These are phyloP conservation scores for Zaprionus ornatus DNA, from an alignment of 1,140 invertebrate genomes.

Conservation along the genomic window DNA sequence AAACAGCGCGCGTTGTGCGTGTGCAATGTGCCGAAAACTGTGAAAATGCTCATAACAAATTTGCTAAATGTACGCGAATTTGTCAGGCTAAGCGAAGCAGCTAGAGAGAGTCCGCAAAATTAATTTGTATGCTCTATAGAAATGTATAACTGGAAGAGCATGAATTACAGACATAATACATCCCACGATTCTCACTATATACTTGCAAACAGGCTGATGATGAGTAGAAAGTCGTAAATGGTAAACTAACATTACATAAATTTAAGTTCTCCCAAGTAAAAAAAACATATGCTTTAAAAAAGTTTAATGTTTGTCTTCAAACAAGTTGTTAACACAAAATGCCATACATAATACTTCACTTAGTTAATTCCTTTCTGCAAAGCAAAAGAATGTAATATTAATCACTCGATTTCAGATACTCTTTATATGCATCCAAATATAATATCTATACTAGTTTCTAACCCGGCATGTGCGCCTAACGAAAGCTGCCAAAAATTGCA, in stretches of 20 bases:
- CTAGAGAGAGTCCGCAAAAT: neutral
- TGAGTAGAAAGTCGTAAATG: too few relatives aligned
- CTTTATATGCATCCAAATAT: neutral
- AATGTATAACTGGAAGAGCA: neutral
- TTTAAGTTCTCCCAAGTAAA: too few relatives aligned
- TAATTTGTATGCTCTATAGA: neutral
- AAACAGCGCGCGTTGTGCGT: conserved; percentile 25
- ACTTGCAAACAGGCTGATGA: too few relatives aligned
- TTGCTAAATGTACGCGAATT: conserved; percentile 63
- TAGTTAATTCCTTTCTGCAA: too few relatives aligned
- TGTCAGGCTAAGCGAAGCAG: conserved; percentile 31
- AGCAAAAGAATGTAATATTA: too few relatives aligned
- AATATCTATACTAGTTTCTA: neutral
- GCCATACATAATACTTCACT: too few relatives aligned
- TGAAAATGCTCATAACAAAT: conserved; percentile 66
- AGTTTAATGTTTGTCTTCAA: too few relatives aligned
- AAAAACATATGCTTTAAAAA: too few relatives aligned
- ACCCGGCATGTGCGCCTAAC: conserved; percentile 10
- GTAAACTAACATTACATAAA: too few relatives aligned
- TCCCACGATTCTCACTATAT: neutral
- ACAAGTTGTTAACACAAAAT: too few relatives aligned
- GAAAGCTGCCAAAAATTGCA: conserved; percentile 60
- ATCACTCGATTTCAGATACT: neutral
- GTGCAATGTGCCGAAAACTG: conserved; percentile 43
- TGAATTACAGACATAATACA: neutral